Base-by-base conservation (phyloP, 2,113 vertebrate genomes). In the Rafetus swinhoei region DNA sequence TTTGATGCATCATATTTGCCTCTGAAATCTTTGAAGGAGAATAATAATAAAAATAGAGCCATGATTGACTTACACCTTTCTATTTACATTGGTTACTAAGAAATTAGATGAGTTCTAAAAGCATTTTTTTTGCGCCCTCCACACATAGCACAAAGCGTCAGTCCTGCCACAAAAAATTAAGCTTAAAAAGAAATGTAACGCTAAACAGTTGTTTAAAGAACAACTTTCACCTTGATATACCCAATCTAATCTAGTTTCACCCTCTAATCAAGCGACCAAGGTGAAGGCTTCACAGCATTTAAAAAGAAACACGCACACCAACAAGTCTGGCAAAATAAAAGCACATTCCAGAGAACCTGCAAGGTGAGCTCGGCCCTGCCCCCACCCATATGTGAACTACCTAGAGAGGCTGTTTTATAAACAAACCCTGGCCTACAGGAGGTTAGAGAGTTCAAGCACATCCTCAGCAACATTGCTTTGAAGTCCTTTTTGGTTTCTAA, bases 171-270 rank as follows among this genome's bases (percentile, higher is more conserved):
- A 39, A 85, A 85, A 90, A 87, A 91, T 85, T 90, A 95, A 84
- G 53, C 72, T 94, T 94, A 90, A 88, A 87, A 79, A 74, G 96
- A 87, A 92, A 89, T 81, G 83, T 24, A 79, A 90, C 94, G 90
- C 93, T 81, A 96, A 96, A 96, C 86, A 90, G 60, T 57, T 82
- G 56, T 93, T 84, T 14, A 95, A 83, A 90, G 55, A 92, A 90
- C 84, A 92, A 92, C 85, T 94, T 95, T 94, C 91, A 92, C 90
- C 81, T 88, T 1, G 0, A 90, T 60, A 89, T 29, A 81, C 79
- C 92, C 85, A 91, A 81, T 72, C 95, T 95, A 91, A 94, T 95
- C 89, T 72, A 84, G 54, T 85, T 56, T 57, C 10, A 82, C 81
- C 32, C 56, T 83, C 3, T 0, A 79, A 90, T 22, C 2, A 1